Evolutionary conservation across 1,140 invertebrate genomes (phyloP), one percentile per base, ranked within the genome.

Genomic region (Cherax destructor): DNA sequence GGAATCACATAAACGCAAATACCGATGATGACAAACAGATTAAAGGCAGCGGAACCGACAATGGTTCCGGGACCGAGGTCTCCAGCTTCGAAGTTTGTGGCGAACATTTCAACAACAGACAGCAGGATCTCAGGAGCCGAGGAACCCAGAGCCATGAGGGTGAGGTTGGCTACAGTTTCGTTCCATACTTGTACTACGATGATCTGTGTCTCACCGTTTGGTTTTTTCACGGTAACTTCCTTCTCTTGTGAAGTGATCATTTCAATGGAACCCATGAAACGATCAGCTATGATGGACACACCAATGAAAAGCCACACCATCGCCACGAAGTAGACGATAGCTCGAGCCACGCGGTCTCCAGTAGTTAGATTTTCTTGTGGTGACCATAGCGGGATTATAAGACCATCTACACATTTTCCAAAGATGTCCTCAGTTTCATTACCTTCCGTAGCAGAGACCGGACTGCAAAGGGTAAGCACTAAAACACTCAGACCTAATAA

Each of bases 201-300:
- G 86, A 98, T 97, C 92, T 98, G 97, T 47, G 96, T 97, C 79
- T 98, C 97, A 49, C 97, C 97, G 10, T 97, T 96, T 47, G 95
- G 94, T 80, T 97, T 97, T 92, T 97, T 97, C 16, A 99, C 96
- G 91, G 96, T 96, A 89, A 99, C 96, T 94, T 99, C 98, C 93
- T 97, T 97, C 94, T 99, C 99, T 94, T 99, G 97, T 1, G 98
- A 99, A 7, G 99, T 99, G 94, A 99, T 99, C 88, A 99, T 99
- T 96, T 99, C 99, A 94, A 99, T 99, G 92, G 99, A 97, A 3
- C 98, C 98, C 99, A 99, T 99, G 95, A 99, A 99, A 16, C 98
- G 96, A 95, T 99, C 99, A 56, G 99, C 99, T 65, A 99, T 97
- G 94, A 99, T 99, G 89, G 99, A 99, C 6, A 99, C 99, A 56